Evolutionary conservation across 2,113 vertebrate genomes (phyloP), one percentile per base, ranked within the genome.

Genomic region (Sturnus vulgaris): DNA sequence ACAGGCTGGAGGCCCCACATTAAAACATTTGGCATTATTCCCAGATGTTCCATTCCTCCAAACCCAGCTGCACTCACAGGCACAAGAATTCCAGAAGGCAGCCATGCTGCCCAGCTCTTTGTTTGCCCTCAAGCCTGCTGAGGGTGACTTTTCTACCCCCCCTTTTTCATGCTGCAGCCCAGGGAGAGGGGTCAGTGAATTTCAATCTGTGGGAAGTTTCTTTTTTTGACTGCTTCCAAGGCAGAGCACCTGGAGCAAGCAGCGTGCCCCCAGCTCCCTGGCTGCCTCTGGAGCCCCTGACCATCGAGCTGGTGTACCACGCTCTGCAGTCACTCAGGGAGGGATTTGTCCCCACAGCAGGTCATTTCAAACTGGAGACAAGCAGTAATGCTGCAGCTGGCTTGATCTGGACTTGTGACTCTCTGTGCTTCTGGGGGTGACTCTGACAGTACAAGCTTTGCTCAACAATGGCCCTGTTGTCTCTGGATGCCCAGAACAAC

Each of bases 401-500:
- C 71, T 93, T 90, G 80, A 30, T 76, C 92, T 71, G 64, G 73
- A 49, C 92, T 94, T 95, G 94, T 96, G 96, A 91, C 90, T 93
- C 76, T 47, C 78, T 65, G 61, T 75, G 82, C 12, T 1, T 49
- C 42, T 68, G 85, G 39, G 91, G 39, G 47, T 95, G 93, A 91
- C 83, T 95, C 90, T 37, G 87, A 86, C 78, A 89, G 95, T 82
- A 86, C 86, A 93, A 94, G 95, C 68, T 91, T 92, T 82, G 69
- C 78, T 86, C 37, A 33, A 97, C 95, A 97, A 95, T 76, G 69
- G 88, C 47, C 50, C 69, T 66, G 31, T 97, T 97, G 90, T 97
- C 77, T 35, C 53, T 0, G 13, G 22, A 24, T 82, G 65, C 63
- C 27, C 64, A 94, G 88, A 87, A 90, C 92, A 97, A 94, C 86